These are phyloP conservation scores for Heptranchias perlo DNA, from an alignment of 2,113 vertebrate genomes.

Conservation along the genomic window DNA sequence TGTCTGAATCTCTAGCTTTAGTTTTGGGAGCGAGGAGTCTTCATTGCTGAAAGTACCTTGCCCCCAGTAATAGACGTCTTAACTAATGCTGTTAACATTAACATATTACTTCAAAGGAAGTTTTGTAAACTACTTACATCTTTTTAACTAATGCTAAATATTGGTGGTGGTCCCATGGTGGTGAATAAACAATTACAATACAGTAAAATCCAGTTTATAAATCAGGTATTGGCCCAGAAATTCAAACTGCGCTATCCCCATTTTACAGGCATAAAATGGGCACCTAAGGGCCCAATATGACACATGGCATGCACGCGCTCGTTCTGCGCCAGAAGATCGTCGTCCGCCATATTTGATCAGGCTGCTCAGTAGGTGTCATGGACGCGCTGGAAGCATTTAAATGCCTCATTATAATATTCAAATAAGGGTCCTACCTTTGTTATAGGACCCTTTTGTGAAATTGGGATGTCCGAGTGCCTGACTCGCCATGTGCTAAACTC, in stretches of 20 bases:
- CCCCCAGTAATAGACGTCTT: background rate
- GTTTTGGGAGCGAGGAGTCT: background rate
- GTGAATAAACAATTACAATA: background rate
- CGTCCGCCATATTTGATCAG: background rate
- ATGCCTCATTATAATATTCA: background rate
- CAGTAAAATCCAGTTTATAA: background rate
- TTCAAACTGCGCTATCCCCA: background rate
- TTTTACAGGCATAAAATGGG: too few species aligned
- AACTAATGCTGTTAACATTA: background rate
- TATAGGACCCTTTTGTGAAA: background rate
- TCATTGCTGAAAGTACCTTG: background rate
- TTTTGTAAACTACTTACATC: background rate
- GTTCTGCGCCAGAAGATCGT: background rate
- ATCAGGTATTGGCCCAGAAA: background rate
- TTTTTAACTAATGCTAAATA: background rate
- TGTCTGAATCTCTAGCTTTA: background rate
- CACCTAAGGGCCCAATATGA: background rate
- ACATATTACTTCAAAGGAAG: background rate
- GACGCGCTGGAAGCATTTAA: background rate
- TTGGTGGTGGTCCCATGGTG: background rate
- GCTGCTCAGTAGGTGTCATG: background rate
- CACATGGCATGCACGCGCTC: background rate
- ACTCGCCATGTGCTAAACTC: background rate
- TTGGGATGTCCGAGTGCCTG: background rate
- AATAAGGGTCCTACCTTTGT: background rate